Conservation (phyloP, 2,888 invertebrate species). For the Eupithecia tripunctaria region DNA sequence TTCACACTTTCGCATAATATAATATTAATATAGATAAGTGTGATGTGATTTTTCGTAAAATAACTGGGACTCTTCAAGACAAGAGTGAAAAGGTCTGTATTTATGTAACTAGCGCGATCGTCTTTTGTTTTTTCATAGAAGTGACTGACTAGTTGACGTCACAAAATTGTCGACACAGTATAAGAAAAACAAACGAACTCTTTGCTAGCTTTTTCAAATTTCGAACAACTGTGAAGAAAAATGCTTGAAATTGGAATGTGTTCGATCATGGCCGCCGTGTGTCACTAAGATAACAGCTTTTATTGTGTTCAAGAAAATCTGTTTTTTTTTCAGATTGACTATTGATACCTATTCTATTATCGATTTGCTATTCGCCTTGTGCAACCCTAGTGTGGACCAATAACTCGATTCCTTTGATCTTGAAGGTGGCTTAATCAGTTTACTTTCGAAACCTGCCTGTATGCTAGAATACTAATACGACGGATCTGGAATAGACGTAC, state of each 20-base stretch:
- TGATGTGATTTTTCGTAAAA: too few relatives aligned
- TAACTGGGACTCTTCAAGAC: too few relatives aligned
- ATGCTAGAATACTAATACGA: background rate
- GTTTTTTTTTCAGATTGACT: background rate
- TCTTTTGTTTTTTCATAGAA: too few relatives aligned
- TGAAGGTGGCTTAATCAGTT: background rate
- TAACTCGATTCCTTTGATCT: background rate
- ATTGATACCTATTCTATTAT: background rate
- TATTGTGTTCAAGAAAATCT: background rate
- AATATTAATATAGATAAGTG: too few relatives aligned
- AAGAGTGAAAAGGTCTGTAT: background rate
- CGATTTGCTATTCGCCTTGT: background rate
- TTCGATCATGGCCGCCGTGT: background rate
- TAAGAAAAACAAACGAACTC: too few relatives aligned
- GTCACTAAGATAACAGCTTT: background rate
- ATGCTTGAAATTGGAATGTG: background rate
- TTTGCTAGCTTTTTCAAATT: background rate
- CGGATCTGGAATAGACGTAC: background rate
- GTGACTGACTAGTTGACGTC: too few relatives aligned
- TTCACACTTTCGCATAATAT: too few relatives aligned
- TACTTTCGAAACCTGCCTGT: too few relatives aligned
- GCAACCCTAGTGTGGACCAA: background rate
- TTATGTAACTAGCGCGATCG: too few relatives aligned
- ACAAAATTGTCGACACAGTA: too few relatives aligned
- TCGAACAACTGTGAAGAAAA: background rate